Conservation (phyloP, 30 jellyfish, hydroid and myxozoan species). For the Aurelia sp. region DNA sequence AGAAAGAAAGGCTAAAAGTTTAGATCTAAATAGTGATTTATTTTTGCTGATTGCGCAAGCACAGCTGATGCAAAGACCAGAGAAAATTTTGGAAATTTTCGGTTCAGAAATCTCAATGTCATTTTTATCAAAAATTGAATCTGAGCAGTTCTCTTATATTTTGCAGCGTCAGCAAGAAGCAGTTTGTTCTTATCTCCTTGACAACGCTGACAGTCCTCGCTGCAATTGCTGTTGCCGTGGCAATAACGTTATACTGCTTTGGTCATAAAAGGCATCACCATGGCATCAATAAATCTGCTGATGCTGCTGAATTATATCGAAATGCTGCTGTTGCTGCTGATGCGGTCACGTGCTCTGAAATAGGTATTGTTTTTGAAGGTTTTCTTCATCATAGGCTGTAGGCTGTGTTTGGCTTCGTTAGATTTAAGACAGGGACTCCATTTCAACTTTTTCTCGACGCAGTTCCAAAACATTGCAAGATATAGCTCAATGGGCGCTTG, state of each 20-base stretch:
- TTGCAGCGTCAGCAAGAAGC: conserved; percentile 90
- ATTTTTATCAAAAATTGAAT: not conserved
- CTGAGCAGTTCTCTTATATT: conserved; percentile 78
- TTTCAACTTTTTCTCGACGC: too few species aligned
- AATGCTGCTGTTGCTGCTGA: conserved; percentile 99
- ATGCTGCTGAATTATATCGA: conserved; percentile 90
- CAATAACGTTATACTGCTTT: conserved; percentile 96
- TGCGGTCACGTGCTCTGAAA: conserved; percentile 92
- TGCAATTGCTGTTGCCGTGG: conserved; percentile 99
- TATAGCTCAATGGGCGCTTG: too few species aligned
- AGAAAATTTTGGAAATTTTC: too few species aligned
- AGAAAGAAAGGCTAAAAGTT: too few species aligned
- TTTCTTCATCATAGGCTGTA: too few species aligned
- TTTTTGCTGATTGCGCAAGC: too few species aligned
- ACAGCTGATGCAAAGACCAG: too few species aligned
- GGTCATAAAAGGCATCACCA: conserved; percentile 88
- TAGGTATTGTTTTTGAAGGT: conserved; percentile 68
- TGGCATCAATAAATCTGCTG: conserved; percentile 88
- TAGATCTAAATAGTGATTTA: too few species aligned
- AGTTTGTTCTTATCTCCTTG: conserved; percentile 87
- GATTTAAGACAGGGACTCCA: too few species aligned
- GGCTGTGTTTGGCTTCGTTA: too few species aligned
- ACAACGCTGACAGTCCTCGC: conserved; percentile 96
- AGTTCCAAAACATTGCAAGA: too few species aligned
- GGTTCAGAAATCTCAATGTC: too few species aligned